Evolutionary conservation across 2,113 vertebrate species (phyloP), one percentile per base, ranked within the genome.

Genomic region (Barnardius zonarius): DNA sequence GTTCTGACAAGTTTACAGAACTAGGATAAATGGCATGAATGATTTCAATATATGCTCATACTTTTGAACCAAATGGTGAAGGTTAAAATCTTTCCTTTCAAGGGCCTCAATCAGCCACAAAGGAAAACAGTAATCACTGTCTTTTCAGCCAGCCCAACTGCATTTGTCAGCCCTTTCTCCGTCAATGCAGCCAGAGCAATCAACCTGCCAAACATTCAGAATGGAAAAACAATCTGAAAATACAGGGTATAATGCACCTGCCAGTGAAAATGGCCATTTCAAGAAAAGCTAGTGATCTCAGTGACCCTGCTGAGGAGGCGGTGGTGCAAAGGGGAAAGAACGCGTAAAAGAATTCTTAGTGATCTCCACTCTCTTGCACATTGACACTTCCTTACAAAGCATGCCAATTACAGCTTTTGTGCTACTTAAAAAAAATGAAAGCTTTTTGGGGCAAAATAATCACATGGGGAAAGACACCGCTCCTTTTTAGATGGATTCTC

Each of bases 91-190:
- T 99, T 99, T 99, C 99, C 99, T 99, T 99, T 99, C 99, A 99
- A 99, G 99, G 99, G 99, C 99, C 99, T 99, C 99, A 99, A 99
- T 99, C 99, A 99, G 99, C 99, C 99, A 99, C 98, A 99, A 99
- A 99, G 99, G 99, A 99, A 99, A 99, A 99, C 99, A 99, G 99
- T 99, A 99, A 99, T 99, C 99, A 99, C 99, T 99, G 99, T 99
- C 99, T 99, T 98, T 99, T 99, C 99, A 99, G 98, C 98, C 97
- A 98, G 98, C 98, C 98, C 98, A 98, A 98, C 98, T 97, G 98
- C 98, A 98, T 99, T 99, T 98, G 98, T 98, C 99, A 99, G 99
- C 99, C 99, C 98, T 99, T 99, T 99, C 99, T 98, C 98, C 92
- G 98, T 99, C 98, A 99, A 99, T 99, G 99, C 99, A 99, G 99